Evolutionary conservation across 2,113 vertebrate species (phyloP).

Genomic region (Ictidomys tridecemlineatus): DNA sequence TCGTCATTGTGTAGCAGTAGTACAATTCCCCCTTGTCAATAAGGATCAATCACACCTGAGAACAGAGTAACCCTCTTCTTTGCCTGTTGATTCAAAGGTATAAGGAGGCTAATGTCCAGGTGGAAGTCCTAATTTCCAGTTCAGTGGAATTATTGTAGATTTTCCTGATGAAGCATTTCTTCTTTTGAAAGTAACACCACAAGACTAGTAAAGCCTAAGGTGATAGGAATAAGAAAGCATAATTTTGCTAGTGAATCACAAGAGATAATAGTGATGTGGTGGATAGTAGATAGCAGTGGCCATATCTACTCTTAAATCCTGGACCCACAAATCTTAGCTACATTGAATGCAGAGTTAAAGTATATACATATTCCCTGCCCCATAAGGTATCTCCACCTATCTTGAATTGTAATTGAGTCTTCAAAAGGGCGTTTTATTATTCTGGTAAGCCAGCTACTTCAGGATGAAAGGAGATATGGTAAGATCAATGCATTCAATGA

Average conservation of each 20-base stretch:
- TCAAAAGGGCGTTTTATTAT: not conserved
- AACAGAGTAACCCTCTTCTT: not conserved
- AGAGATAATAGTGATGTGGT: not conserved
- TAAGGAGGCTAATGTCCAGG: not conserved
- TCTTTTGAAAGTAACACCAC: not conserved
- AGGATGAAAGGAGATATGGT: not conserved
- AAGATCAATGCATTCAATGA: not conserved
- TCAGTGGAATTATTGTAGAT: not conserved
- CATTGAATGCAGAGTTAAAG: not conserved
- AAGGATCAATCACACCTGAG: not conserved
- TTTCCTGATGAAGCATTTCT: not conserved
- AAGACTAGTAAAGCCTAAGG: not conserved
- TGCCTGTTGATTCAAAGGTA: not conserved
- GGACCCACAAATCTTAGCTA: not conserved
- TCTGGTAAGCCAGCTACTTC: not conserved
- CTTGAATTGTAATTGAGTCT: not conserved
- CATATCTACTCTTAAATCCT: not conserved
- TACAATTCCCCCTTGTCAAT: not conserved
- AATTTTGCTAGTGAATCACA: not conserved
- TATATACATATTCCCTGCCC: not conserved
- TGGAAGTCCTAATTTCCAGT: not conserved
- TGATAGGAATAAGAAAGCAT: not conserved
- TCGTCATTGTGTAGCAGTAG: not conserved
- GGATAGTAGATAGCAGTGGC: not conserved
- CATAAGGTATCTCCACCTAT: not conserved